Conservation (phyloP, 2,888 invertebrate species). For the Ferdinandea cuprea region DNA sequence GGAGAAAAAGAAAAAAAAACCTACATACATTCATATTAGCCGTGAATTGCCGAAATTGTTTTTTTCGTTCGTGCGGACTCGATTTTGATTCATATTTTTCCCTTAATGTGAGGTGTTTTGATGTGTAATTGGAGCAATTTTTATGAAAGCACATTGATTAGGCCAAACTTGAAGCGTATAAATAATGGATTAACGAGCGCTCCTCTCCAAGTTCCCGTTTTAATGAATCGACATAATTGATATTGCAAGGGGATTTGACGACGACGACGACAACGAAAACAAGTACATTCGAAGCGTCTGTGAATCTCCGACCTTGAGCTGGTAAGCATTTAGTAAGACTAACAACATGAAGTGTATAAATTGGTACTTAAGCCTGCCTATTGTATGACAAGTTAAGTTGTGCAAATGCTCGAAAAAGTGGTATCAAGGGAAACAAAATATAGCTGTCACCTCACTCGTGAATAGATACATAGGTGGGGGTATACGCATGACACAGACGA, state of each 20-base stretch:
- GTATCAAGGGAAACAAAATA: slow-evolving; percentile 31
- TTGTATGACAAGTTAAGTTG: slow-evolving; percentile 44
- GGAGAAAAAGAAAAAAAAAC: slow-evolving; percentile 35
- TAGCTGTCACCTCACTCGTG: slow-evolving; percentile 6
- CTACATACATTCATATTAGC: slow-evolving; percentile 53
- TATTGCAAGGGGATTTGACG: slow-evolving; percentile 48
- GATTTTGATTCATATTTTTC: slow-evolving; percentile 40
- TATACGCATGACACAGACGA: slow-evolving; percentile 20
- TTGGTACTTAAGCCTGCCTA: slow-evolving; percentile 42
- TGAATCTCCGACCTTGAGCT: slow-evolving; percentile 68
- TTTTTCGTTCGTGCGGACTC: slow-evolving; percentile 52
- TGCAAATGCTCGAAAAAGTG: slow-evolving; percentile 32
- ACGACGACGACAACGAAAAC: too few species aligned
- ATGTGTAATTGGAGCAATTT: slow-evolving; percentile 71
- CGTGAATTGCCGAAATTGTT: slow-evolving; percentile 68
- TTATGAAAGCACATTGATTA: slow-evolving; percentile 60
- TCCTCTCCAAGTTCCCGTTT: slow-evolving; percentile 36
- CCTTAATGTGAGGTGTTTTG: slow-evolving; percentile 43
- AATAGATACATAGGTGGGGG: too few species aligned
- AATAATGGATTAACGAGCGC: slow-evolving; percentile 55
- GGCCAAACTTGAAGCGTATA: slow-evolving; percentile 49
- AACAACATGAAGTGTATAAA: slow-evolving; percentile 41
- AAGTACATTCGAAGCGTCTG: slow-evolving; percentile 10
- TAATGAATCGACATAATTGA: slow-evolving; percentile 51
- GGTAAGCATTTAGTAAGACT: slow-evolving; percentile 35